Conservation (phyloP, 2,113 vertebrate genomes). For the Tetrax tetrax region DNA sequence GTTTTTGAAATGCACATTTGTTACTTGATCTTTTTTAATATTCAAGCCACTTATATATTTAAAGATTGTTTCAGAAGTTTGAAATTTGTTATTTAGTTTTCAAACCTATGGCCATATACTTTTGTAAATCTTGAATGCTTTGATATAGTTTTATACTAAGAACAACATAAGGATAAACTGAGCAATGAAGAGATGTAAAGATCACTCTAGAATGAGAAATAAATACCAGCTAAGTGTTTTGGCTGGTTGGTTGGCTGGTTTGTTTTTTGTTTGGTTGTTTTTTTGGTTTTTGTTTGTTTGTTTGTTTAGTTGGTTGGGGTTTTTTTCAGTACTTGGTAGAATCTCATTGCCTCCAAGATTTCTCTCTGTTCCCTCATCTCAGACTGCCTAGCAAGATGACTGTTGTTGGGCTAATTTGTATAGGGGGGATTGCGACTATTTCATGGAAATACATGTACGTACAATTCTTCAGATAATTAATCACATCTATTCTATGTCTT, state of each 20-base stretch:
- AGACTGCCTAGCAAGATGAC: not conserved
- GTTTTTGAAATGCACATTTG: not conserved
- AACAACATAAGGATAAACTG: not conserved
- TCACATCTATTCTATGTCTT: slow-evolving; percentile 33
- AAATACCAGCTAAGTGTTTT: not conserved
- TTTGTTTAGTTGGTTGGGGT: too few relatives aligned
- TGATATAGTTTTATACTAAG: not conserved
- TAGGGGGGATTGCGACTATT: not conserved
- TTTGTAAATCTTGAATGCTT: not conserved
- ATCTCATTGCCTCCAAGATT: not conserved
- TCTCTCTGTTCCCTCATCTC: not conserved
- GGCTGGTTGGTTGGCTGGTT: too few relatives aligned
- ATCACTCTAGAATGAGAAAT: not conserved
- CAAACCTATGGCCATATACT: not conserved
- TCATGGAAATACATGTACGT: not conserved
- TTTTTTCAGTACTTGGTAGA: not conserved
- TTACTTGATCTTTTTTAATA: not conserved
- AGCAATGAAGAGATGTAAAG: not conserved
- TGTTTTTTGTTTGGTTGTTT: too few relatives aligned
- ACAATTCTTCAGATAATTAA: slow-evolving; percentile 50
- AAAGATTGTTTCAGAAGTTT: not conserved
- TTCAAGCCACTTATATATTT: not conserved
- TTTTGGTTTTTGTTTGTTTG: too few relatives aligned
- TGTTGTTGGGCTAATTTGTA: not conserved
- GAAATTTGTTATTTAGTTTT: not conserved